Percentiles rank a stretch among this genome's conserved stretches.
These are phyloP conservation scores for Calyptommatus sinebrachiatus DNA, from an alignment of 2,113 vertebrate species.

Conservation along the genomic window DNA sequence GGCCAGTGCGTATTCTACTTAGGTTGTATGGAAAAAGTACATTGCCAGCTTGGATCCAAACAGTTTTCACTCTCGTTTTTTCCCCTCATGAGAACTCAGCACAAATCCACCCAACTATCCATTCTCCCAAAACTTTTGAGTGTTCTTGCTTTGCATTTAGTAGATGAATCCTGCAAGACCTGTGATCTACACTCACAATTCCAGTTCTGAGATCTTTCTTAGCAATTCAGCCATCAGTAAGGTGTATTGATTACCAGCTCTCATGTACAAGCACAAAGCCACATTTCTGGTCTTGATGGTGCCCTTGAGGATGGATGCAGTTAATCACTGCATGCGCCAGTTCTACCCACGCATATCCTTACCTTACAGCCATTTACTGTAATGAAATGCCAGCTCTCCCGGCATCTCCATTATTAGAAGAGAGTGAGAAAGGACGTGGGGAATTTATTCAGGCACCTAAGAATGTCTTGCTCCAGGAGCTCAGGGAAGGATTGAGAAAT, in stretches of 20 bases:
- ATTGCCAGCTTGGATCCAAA: too few species aligned
- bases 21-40: too few species aligned
- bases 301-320: not conserved
- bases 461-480: not conserved
- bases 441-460: not conserved
- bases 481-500: not conserved
- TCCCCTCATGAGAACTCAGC: too few species aligned
- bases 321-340: not conserved
- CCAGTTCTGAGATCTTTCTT: not conserved
- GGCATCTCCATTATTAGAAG: not conserved
- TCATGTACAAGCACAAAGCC: not conserved
- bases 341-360: not conserved
- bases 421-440: not conserved
- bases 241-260: slow-evolving; percentile 11
- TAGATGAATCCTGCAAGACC: not conserved
- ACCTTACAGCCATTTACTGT: slow-evolving; percentile 5
- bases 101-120: too few species aligned
- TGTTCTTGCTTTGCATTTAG: not conserved
- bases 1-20: too few species aligned
- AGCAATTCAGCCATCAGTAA: slow-evolving; percentile 5
- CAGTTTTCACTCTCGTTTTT: too few species aligned
- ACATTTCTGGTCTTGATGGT: not conserved
- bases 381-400: slow-evolving; percentile 3
- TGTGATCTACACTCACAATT: not conserved
- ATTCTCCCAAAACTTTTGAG: too few species aligned